These are phyloP conservation scores for Patella ulyssiponensis DNA, from an alignment of 2,888 invertebrate genomes.

Conservation along the genomic window DNA sequence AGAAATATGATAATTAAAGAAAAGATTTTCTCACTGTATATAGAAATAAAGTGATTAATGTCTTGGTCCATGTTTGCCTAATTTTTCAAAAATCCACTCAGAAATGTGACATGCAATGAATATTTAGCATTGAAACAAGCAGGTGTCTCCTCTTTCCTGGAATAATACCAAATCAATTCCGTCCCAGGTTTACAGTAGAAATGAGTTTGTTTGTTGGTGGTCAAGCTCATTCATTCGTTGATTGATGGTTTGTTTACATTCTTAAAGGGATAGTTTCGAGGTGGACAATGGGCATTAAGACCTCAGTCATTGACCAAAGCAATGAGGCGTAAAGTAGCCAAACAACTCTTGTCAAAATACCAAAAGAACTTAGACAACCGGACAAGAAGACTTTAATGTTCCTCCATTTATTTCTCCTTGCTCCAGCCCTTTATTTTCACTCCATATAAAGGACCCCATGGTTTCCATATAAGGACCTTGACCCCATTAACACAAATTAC, in stretches of 20 bases:
- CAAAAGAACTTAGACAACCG: not conserved
- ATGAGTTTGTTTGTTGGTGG: constrained; percentile 12
- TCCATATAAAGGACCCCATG: not conserved
- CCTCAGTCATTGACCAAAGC: constrained; percentile 7
- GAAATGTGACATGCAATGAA: constrained; percentile 4
- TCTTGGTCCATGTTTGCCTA: not conserved
- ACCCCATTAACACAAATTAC: constrained; percentile 13
- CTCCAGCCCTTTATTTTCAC: no score
- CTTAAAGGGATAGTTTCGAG: not conserved
- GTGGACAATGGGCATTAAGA: constrained; percentile 10
- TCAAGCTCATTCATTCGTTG: constrained; percentile 5
- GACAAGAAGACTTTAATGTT: not conserved
- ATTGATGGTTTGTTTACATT: constrained; percentile 8
- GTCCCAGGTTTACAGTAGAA: not conserved
- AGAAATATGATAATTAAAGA: no score
- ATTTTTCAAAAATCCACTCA: not conserved
- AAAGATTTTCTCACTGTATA: no score
- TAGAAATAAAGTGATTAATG: not conserved
- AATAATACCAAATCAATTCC: constrained; percentile 8
- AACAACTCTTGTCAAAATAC: constrained; percentile 4
- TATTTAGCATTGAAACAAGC: not conserved
- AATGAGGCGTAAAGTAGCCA: constrained; percentile 12
- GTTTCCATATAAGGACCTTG: constrained; percentile 1
- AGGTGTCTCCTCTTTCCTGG: not conserved
- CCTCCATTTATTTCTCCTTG: no score